phyloP scores from a whole-genome alignment of 2,888 invertebrate species.

The Eueremaeus valkanovi region DNA sequence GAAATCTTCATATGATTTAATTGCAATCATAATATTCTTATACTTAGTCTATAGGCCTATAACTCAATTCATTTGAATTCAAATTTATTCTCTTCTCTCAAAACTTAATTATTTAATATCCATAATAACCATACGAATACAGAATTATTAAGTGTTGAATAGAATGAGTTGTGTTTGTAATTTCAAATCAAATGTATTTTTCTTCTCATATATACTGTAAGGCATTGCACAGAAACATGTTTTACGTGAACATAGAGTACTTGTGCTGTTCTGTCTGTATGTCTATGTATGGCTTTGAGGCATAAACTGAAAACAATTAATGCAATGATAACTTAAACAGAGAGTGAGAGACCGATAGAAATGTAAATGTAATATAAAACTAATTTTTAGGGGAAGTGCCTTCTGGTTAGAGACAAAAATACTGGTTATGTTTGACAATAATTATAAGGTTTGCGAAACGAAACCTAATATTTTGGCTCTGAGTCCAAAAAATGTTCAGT shows the following conservation, averaged over 20 bases:
- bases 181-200: neutral
- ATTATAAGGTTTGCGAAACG: neutral
- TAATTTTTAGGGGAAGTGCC: neutral
- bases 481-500: neutral
- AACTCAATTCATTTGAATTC: neutral
- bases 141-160: neutral
- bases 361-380: neutral
- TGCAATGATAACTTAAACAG: neutral
- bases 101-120: conserved; percentile 12
- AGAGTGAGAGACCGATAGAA: no score
- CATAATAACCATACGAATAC: neutral
- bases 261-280: neutral
- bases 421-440: neutral
- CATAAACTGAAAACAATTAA: conserved; percentile 18
- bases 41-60: neutral
- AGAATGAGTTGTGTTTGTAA: no score
- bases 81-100: neutral
- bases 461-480: neutral
- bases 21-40: neutral
- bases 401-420: neutral
- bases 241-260: neutral
- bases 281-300: neutral
- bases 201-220: neutral
- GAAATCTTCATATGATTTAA: neutral
- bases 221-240: neutral